A percentile compares a stretch with the other conserved stretches of the same genome.
Conservation (phyloP, 2,888 invertebrate species). For the Spodoptera littoralis region DNA sequence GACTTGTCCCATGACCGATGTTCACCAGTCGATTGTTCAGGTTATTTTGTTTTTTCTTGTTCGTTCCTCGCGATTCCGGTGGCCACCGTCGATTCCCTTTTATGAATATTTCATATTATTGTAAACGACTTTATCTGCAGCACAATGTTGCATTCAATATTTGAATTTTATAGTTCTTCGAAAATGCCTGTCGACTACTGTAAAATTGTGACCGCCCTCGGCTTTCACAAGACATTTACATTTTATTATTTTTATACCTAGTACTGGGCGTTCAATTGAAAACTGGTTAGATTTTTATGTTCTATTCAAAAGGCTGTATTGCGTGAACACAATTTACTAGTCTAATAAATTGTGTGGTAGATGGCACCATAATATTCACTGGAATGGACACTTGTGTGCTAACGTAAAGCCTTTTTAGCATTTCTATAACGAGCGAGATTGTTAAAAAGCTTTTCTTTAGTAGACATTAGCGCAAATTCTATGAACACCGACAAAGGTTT, state of each 20-base stretch:
- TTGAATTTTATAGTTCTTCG: slow-evolving; percentile 76
- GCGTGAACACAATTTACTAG: slow-evolving; percentile 19
- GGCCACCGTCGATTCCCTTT: slow-evolving; percentile 75
- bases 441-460: slow-evolving; percentile 14
- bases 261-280: slow-evolving; percentile 39
- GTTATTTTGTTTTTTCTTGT: slow-evolving; percentile 69
- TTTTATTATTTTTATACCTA: slow-evolving; percentile 54
- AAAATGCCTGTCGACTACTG: slow-evolving; percentile 67
- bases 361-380: slow-evolving; percentile 23
- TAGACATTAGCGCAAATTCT: slow-evolving; percentile 19
- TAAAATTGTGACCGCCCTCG: slow-evolving; percentile 60
- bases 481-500: slow-evolving; percentile 1
- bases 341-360: slow-evolving; percentile 26
- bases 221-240: slow-evolving; percentile 47
- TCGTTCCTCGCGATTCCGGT: slow-evolving; percentile 70
- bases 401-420: slow-evolving; percentile 16
- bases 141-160: slow-evolving; percentile 80
- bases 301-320: slow-evolving; percentile 32
- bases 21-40: slow-evolving; percentile 67
- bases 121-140: slow-evolving; percentile 81
- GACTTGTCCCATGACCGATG: slow-evolving; percentile 61
- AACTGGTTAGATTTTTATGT: slow-evolving; percentile 35
- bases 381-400: slow-evolving; percentile 22
- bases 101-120: slow-evolving; percentile 87
- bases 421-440: slow-evolving; percentile 10